These are phyloP conservation scores for Biston stratarius DNA, from an alignment of 2,888 invertebrate species.

Conservation along the genomic window DNA sequence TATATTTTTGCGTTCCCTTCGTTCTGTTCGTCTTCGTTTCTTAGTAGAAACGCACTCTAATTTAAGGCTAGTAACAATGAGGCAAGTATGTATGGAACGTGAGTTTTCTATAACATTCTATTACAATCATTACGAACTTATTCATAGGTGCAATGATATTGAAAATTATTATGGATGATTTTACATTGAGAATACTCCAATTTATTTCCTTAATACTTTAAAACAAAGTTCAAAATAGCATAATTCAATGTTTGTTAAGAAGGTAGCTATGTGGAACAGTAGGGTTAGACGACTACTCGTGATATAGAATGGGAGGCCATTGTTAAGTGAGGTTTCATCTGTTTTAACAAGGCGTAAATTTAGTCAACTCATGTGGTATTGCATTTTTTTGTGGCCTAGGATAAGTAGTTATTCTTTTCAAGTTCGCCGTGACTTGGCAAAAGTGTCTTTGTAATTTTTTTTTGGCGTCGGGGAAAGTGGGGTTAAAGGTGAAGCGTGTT, in stretches of 20 bases:
- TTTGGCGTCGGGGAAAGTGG: conserved; percentile 70
- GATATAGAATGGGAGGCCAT: conserved; percentile 34
- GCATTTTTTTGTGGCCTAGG: conserved; percentile 56
- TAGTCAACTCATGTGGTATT: conserved; percentile 14
- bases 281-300: conserved; percentile 4
- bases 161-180: conserved; percentile 37
- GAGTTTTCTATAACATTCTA: conserved; percentile 4
- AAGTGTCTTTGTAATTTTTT: conserved; percentile 62
- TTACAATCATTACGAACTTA: background rate
- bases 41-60: too few species aligned
- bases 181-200: conserved; percentile 2
- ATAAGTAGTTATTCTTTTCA: conserved; percentile 55
- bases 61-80: too few species aligned
- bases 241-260: background rate
- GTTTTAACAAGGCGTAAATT: conserved; percentile 26
- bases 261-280: background rate
- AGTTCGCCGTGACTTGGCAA: conserved; percentile 70
- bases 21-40: too few species aligned
- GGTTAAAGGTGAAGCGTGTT: conserved; percentile 69
- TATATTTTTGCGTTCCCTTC: too few species aligned
- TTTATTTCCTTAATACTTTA: too few species aligned
- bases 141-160: conserved; percentile 13
- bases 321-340: conserved; percentile 18
- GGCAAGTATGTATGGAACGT: background rate
- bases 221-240: conserved; percentile 3